Conservation (phyloP, 2,113 vertebrate species). For the Tichodroma muraria region DNA sequence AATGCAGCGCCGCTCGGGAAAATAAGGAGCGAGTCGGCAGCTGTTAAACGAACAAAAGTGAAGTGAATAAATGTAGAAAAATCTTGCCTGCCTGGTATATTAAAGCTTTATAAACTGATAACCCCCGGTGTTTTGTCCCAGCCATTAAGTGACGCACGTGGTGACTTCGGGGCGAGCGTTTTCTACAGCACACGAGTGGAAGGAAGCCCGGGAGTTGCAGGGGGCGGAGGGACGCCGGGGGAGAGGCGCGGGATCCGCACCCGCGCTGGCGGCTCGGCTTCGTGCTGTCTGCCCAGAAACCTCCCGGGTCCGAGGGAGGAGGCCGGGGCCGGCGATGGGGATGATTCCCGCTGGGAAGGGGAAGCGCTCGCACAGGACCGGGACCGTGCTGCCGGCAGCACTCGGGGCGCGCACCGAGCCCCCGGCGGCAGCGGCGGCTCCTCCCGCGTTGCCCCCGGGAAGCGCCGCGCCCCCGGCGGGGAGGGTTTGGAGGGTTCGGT, state of each 20-base stretch:
- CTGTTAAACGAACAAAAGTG: background rate
- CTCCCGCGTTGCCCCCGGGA: background rate
- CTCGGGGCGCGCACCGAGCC: background rate
- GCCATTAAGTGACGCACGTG: background rate
- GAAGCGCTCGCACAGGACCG: background rate
- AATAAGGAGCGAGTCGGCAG: background rate
- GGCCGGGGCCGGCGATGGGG: background rate
- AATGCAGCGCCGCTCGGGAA: background rate
- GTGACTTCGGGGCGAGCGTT: background rate
- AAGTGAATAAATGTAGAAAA: conserved; percentile 30
- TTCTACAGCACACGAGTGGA: background rate
- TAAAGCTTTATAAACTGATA: conserved; percentile 12
- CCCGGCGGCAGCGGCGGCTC: background rate
- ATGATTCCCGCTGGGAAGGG: background rate
- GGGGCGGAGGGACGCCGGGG: too few species aligned
- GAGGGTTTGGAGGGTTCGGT: accelerated
- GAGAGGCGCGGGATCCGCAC: background rate
- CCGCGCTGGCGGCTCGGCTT: background rate
- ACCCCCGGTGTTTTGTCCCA: background rate
- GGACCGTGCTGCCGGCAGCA: background rate
- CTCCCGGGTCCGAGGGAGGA: background rate
- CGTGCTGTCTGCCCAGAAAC: background rate
- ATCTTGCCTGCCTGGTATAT: background rate
- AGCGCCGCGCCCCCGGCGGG: background rate
- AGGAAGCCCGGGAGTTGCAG: background rate